These are phyloP conservation scores for Neogobius melanostomus DNA, from an alignment of 2,113 vertebrate genomes.

Conservation along the genomic window DNA sequence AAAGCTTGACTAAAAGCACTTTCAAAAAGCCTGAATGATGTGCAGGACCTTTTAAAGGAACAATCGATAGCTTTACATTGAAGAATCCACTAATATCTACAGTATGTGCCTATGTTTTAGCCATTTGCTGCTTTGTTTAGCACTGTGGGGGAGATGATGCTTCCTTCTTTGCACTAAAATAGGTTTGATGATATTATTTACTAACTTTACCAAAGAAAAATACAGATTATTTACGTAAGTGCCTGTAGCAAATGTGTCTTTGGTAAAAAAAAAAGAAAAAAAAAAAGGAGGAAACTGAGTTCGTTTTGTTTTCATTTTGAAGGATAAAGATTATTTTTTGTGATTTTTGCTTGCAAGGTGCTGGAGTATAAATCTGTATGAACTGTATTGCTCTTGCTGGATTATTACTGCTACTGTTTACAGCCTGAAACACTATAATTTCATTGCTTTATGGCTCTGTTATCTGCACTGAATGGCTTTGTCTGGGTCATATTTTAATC, in stretches of 20 bases:
- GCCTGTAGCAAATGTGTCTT: background rate
- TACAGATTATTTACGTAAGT: background rate
- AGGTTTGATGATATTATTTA: background rate
- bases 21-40: too few relatives aligned
- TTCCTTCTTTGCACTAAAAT: background rate
- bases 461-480: constrained; percentile 1
- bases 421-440: background rate
- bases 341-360: background rate
- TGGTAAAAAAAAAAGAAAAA: background rate
- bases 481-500: background rate
- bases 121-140: too few relatives aligned
- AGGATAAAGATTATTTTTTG: background rate
- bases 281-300: background rate
- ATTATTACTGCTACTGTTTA: background rate
- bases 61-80: too few relatives aligned
- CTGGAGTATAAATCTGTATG: background rate
- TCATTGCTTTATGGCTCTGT: background rate
- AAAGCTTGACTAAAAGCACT: too few relatives aligned
- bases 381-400: background rate
- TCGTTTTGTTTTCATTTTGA: background rate
- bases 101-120: too few relatives aligned
- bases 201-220: background rate
- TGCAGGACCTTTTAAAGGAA: too few relatives aligned
- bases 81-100: too few relatives aligned
- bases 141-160: too few relatives aligned